Base-by-base conservation (phyloP, 2,113 vertebrate species). In the Solenodon paradoxus region DNA sequence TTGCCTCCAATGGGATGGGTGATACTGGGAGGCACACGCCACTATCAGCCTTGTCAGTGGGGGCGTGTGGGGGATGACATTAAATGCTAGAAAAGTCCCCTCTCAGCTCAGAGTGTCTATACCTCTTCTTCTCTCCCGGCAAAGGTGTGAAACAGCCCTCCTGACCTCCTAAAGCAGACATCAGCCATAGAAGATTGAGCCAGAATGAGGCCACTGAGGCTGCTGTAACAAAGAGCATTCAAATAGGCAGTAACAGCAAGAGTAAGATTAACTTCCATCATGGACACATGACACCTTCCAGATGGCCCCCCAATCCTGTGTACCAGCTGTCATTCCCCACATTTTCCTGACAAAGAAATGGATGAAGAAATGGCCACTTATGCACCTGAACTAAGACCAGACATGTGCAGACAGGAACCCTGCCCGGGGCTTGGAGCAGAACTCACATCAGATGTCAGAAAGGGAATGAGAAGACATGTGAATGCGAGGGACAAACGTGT, bases 91-190 rank as follows among this genome's bases (percentile, higher is more conserved):
- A 19, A 53, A 59, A 45, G 16, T 19, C 26, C 12, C 61, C 19
- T 68, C 57, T 66, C 8, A 53, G 49, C 12, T 78, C 12, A 26
- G 28, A 75, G 40, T 3, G 2, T 22, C 40, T 17, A 5, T 4
- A 17, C 32, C 45, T 92, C 35, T 75, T 35, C 63, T 24, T 35
- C 13, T 69, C 22, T 12, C 89, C 91, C 24, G 26, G 53, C 3
- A 55, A n/a, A 90, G 59, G 17, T 1, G 4, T 13, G 8, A 40
- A 19, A n/a, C 0, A 38, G 47, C 1, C 53, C 22, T 9, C 1
- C 35, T 17, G 8, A 12, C 10, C 38, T 38, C 12, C 28, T 51
- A 53, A 69, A n/a, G 57, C 40, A 64, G 26, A 12, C n/a, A 64
- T n/a, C 9, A 40, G 71, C 32, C 8, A 10, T 5, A 20, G 53